Evolutionary conservation across 2,113 vertebrate species (phyloP), one percentile per base, ranked within the genome.

Genomic region (Osmerus mordax): DNA sequence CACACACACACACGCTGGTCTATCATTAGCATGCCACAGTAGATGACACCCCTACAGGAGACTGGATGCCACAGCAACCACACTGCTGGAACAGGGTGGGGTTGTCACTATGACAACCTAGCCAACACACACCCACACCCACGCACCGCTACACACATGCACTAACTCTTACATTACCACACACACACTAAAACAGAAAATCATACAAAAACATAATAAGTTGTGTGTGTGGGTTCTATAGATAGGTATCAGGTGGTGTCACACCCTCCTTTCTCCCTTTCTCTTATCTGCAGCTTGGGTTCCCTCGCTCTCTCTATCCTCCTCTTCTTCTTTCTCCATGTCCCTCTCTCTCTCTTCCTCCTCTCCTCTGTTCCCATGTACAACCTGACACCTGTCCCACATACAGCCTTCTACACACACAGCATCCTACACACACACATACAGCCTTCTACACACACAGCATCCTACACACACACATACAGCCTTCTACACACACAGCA

Each of bases 71-170:
- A 52, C 2, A 23, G 32, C 36, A 52, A 19, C 2, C 36, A 36
- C n/a, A 11, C 29, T 36, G 32, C 4, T 4, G 32, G 7, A 36
- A 36, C 32, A 6, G 32, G 32, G 32, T 6, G 32, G 32, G 4
- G 7, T 7, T 6, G 4, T 7, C 59, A 8, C 59, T 23, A 16
- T 19, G 15, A 21, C 19, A 21, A 3, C 5, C 23, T 15, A 18
- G 28, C 67, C 21, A 16, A 1, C 53, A 58, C 67, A 69, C 29
- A 69, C 67, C 14, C 18, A 67, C 67, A 69, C 21, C 51, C 67
- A 59, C 68, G 28, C 52, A 29, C 18, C 51, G 18, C 51, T 47
- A 67, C 65, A 67, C 65, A 61, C 11, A 61, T 18, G 8, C 53
- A 25, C 21, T 21, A 0, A 21, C 21, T 21, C 21, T 21, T 21